phyloP scores from a whole-genome alignment of 1,140 invertebrate species.

The Hylyphantes graminicola region DNA sequence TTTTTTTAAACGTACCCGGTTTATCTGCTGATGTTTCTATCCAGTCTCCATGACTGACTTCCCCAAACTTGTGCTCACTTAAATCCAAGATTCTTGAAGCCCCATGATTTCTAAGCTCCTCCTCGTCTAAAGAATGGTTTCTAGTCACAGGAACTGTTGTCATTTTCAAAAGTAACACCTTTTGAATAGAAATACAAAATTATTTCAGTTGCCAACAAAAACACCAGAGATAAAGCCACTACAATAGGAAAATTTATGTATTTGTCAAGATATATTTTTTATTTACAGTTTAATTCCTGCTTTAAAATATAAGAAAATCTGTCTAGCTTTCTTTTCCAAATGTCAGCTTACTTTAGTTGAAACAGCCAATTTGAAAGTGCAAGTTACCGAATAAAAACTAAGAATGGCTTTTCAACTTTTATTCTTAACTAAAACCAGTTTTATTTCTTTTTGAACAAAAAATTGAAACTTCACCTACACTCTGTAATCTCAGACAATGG shows the following conservation, averaged over 20 bases:
- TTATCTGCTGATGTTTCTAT: constrained; percentile 43
- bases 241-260: not conserved
- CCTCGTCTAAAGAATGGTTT: constrained; percentile 57
- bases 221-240: not conserved
- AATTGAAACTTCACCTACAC: too few relatives aligned
- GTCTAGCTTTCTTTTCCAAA: not conserved
- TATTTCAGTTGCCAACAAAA: not conserved
- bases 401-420: too few relatives aligned
- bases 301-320: not conserved
- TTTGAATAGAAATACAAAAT: constrained; percentile 2
- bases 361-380: too few relatives aligned
- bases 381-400: too few relatives aligned
- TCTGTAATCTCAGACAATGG: too few relatives aligned
- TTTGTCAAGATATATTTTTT: not conserved
- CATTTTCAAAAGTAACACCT: constrained; percentile 51
- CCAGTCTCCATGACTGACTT: constrained; percentile 34
- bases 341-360: too few relatives aligned
- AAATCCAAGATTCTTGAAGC: constrained; percentile 35
- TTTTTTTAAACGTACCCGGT: constrained; percentile 15
- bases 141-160: constrained; percentile 49
- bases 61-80: constrained; percentile 44
- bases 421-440: too few relatives aligned
- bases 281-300: not conserved
- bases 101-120: constrained; percentile 46
- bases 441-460: too few relatives aligned